These are phyloP conservation scores for Pararge aegeria DNA, from an alignment of 1,140 invertebrate species.

Conservation along the genomic window DNA sequence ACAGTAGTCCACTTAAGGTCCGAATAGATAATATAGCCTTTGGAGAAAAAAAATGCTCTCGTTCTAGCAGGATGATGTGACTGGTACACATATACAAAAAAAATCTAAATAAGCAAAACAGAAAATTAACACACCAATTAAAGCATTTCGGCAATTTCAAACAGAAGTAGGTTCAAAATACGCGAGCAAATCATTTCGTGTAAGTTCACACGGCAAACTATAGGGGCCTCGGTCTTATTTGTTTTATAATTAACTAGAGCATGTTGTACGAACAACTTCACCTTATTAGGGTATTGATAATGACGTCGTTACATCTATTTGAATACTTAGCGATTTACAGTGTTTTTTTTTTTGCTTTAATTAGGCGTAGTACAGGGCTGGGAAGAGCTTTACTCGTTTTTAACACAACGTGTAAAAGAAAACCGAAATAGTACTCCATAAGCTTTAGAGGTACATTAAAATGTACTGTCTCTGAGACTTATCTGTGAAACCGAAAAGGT, in stretches of 20 bases:
- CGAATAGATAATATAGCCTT: too few species aligned
- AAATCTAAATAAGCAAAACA: conserved; percentile 9
- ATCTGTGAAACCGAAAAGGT: too few species aligned
- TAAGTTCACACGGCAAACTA: conserved; percentile 49
- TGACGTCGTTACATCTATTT: conserved; percentile 66
- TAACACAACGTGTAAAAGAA: too few species aligned
- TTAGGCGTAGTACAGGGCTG: conserved; percentile 31
- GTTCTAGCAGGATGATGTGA: too few species aligned
- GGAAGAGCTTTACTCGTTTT: too few species aligned
- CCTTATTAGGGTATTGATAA: conserved; percentile 68
- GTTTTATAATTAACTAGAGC: conserved; percentile 46
- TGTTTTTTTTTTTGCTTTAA: conserved; percentile 53
- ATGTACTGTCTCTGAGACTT: too few species aligned
- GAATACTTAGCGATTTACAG: conserved; percentile 52
- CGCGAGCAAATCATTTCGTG: conserved; percentile 15
- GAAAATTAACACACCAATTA: conserved; percentile 23
- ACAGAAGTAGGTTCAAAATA: conserved; percentile 5
- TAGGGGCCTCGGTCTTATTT: conserved; percentile 44
- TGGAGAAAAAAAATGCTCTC: too few species aligned
- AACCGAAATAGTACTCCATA: too few species aligned
- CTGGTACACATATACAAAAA: too few species aligned
- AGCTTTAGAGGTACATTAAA: too few species aligned
- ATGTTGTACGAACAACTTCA: conserved; percentile 36
- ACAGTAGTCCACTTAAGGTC: too few species aligned
- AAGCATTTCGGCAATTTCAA: conserved; percentile 20